A percentile compares a stretch with the other conserved stretches of the same genome.
Evolutionary conservation across 2,888 invertebrate species (phyloP).

Genomic region (Plutella xylostella): DNA sequence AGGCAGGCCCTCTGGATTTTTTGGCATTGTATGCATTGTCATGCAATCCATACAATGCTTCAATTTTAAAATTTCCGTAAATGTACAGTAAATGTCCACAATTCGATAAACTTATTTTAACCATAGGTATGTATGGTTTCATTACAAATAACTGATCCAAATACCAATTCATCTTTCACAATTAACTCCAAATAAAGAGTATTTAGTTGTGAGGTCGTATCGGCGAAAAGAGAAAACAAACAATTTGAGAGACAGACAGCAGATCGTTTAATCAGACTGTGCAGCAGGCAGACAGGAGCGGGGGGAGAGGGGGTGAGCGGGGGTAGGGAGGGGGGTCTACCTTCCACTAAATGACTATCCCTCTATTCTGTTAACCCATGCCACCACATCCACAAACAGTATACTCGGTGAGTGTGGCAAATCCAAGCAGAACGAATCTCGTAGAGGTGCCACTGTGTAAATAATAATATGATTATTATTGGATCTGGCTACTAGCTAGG

Average conservation of each 20-base stretch:
- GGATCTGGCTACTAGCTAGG: too few relatives aligned
- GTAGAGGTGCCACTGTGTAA: constrained; percentile 28
- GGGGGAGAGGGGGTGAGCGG: background rate
- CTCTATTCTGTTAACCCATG: constrained; percentile 59
- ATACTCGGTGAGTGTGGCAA: constrained; percentile 54
- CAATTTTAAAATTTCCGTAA: too few relatives aligned
- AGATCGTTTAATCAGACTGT: constrained; percentile 64
- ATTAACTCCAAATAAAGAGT: background rate
- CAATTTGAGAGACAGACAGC: constrained; percentile 50
- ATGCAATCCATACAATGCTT: too few relatives aligned
- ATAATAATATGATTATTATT: too few relatives aligned
- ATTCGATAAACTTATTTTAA: too few relatives aligned
- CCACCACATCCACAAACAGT: constrained; percentile 66
- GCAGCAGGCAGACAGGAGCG: constrained; percentile 46
- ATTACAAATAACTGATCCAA: too few relatives aligned
- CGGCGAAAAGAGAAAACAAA: constrained; percentile 43
- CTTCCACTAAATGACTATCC: constrained; percentile 66
- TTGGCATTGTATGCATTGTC: too few relatives aligned
- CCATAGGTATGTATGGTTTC: too few relatives aligned
- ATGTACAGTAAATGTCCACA: too few relatives aligned
- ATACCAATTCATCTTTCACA: too few relatives aligned
- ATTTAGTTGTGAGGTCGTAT: constrained; percentile 25
- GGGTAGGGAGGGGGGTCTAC: constrained; percentile 29
- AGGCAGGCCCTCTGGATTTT: too few relatives aligned
- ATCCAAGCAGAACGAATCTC: constrained; percentile 18